Evolutionary conservation across 2,113 vertebrate genomes (phyloP).

Genomic region (Myrmophylax atrothorax): DNA sequence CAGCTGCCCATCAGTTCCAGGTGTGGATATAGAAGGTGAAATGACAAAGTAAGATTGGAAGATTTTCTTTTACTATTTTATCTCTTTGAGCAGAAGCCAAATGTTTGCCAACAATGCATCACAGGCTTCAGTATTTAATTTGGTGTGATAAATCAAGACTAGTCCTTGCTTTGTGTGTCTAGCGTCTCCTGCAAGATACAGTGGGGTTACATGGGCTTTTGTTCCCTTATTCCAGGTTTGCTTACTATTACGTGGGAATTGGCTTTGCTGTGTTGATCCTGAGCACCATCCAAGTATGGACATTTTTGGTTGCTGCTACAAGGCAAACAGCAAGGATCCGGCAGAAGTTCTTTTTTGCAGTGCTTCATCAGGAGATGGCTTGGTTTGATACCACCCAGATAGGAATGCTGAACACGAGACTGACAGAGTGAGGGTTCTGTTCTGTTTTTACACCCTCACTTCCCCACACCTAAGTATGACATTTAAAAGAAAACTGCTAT

Average conservation of each 20-base stretch:
- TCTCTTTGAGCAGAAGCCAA: background rate
- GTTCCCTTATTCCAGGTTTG: slow-evolving; percentile 54
- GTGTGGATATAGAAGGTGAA: slow-evolving; percentile 68
- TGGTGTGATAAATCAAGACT: background rate
- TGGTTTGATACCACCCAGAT: slow-evolving; percentile 80
- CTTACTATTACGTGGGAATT: slow-evolving; percentile 77
- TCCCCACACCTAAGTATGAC: fast-evolving
- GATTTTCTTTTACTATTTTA: background rate
- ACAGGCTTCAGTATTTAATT: background rate
- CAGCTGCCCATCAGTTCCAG: slow-evolving; percentile 22
- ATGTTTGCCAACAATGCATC: background rate
- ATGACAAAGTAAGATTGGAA: slow-evolving; percentile 69
- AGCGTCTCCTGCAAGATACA: background rate
- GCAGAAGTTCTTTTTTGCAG: slow-evolving; percentile 77
- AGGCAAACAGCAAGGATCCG: slow-evolving; percentile 76
- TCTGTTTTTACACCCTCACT: background rate
- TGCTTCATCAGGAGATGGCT: slow-evolving; percentile 81
- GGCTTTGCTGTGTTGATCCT: slow-evolving; percentile 69
- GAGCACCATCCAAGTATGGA: slow-evolving; percentile 69
- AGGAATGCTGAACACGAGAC: slow-evolving; percentile 75
- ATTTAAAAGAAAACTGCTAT: background rate
- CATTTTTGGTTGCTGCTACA: slow-evolving; percentile 66
- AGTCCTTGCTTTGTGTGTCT: background rate
- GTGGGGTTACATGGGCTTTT: background rate
- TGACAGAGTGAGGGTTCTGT: slow-evolving; percentile 72